phyloP scores from a whole-genome alignment of 2,797 vertebrate genomes.

The Spinus pinus region DNA sequence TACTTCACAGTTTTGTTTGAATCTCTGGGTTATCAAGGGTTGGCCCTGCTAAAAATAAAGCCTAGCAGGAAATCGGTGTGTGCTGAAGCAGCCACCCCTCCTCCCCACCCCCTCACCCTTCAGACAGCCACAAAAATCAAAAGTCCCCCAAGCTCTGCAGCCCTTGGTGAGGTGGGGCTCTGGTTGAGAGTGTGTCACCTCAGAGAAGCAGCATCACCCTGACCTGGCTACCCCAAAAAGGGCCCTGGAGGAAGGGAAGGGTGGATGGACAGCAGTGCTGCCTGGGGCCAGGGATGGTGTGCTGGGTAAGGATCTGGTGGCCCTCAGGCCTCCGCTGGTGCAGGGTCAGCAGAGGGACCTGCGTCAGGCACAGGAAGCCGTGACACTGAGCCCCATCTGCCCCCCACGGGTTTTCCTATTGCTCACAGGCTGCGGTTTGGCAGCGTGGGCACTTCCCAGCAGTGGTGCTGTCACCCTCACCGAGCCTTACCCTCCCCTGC shows the following conservation, averaged over 20 bases:
- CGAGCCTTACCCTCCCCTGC: background rate
- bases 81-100: background rate
- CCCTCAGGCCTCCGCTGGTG: background rate
- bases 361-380: background rate
- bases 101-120: background rate
- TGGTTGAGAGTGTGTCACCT: background rate
- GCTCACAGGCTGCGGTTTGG: background rate
- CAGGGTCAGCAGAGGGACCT: background rate
- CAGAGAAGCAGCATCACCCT: background rate
- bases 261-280: background rate
- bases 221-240: rapidly evolving
- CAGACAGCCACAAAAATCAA: background rate
- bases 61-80: background rate
- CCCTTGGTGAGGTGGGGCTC: background rate
- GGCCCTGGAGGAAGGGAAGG: background rate
- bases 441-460: background rate
- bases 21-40: background rate
- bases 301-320: background rate
- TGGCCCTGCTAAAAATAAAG: constrained; percentile 44
- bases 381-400: background rate
- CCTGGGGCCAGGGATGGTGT: rapidly evolving
- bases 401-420: background rate
- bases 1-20: background rate
- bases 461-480: background rate
- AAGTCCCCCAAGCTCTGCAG: background rate